phyloP scores from a whole-genome alignment of 1,140 invertebrate species.

The Ptiloglossa arizonensis region DNA sequence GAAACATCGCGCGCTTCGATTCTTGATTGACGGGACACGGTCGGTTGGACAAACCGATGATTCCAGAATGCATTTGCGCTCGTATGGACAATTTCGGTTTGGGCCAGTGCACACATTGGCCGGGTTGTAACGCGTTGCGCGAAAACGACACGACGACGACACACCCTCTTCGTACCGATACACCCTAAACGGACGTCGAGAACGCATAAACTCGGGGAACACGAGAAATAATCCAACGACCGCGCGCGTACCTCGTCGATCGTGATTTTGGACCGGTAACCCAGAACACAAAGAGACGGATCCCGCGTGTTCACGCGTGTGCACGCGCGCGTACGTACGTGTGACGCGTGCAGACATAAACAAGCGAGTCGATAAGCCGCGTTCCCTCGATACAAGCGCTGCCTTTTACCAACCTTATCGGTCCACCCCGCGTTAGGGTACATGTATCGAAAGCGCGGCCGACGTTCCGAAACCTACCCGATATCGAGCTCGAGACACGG shows the following conservation, averaged over 20 bases:
- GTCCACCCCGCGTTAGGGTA: slow-evolving; percentile 21
- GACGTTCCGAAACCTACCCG: background rate
- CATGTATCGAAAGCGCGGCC: slow-evolving; percentile 27
- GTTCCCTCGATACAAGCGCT: slow-evolving; percentile 39
- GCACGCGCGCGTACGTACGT: slow-evolving; percentile 5
- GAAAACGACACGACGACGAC: background rate
- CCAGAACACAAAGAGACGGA: slow-evolving; percentile 9
- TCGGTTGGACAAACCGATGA: no score
- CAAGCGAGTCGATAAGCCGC: slow-evolving; percentile 45
- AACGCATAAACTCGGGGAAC: slow-evolving; percentile 14
- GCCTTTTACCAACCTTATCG: slow-evolving; percentile 57
- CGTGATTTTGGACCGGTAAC: slow-evolving; percentile 23
- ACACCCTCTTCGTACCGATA: background rate
- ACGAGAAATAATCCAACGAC: slow-evolving; percentile 5
- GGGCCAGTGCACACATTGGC: no score
- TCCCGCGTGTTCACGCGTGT: background rate
- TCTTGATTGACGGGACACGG: background rate
- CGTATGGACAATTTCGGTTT: no score
- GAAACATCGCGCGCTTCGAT: background rate
- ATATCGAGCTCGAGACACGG: background rate
- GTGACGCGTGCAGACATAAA: slow-evolving; percentile 50
- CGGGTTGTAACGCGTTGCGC: no score
- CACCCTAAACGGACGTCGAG: background rate
- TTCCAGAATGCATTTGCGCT: no score
- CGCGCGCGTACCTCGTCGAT: background rate